Evolutionary conservation across 1,140 invertebrate species (phyloP).

Genomic region (Trinorchestia longiramus): DNA sequence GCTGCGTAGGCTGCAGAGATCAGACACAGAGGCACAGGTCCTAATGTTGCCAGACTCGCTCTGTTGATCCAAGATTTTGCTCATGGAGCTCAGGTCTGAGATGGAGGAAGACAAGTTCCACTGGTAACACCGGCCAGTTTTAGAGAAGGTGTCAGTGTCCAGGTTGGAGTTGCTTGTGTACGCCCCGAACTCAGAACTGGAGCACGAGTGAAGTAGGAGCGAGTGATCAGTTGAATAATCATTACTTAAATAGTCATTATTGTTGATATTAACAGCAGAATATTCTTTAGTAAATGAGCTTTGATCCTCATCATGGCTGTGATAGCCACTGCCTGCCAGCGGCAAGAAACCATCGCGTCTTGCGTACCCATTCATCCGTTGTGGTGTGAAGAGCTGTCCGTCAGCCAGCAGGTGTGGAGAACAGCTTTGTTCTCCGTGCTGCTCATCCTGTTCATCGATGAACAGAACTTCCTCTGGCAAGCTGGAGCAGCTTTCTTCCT

Average conservation of each 20-base stretch:
- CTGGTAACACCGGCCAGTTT: neutral
- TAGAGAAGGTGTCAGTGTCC: constrained; percentile 12
- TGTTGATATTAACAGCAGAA: no score
- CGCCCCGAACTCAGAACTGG: neutral
- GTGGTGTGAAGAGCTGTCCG: no score
- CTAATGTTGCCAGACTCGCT: neutral
- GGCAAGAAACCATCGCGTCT: neutral
- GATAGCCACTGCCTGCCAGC: no score
- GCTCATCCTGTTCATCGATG: neutral
- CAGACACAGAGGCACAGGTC: neutral
- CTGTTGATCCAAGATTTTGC: neutral
- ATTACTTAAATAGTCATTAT: no score
- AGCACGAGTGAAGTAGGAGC: neutral
- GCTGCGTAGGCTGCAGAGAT: neutral
- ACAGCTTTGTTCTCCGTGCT: neutral
- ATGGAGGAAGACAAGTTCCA: constrained; percentile 28
- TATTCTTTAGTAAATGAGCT: no score
- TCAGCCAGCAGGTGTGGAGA: no score
- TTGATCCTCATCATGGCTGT: neutral
- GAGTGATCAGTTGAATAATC: neutral
- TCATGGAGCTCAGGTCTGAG: neutral
- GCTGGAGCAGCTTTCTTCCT: neutral
- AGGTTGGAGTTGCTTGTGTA: neutral
- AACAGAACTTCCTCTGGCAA: neutral
- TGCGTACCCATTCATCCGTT: neutral